Conservation (phyloP, 1,140 invertebrate species). For the Samia ricini region DNA sequence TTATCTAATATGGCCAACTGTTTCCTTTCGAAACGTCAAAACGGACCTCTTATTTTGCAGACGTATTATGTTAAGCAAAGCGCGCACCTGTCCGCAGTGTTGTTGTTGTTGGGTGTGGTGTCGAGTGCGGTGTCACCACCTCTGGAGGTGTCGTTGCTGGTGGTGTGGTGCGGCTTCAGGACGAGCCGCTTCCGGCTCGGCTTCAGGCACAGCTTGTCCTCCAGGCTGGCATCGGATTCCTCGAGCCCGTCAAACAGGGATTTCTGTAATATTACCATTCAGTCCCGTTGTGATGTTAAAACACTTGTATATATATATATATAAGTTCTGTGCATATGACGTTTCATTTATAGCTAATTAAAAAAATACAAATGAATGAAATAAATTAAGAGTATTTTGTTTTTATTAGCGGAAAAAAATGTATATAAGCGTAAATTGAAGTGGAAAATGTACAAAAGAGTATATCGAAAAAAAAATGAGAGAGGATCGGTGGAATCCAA, state of each 20-base stretch:
- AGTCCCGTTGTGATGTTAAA: neutral
- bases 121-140: neutral
- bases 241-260: slow-evolving; percentile 85
- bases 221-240: slow-evolving; percentile 81
- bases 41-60: too few relatives aligned
- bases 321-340: too few relatives aligned
- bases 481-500: too few relatives aligned
- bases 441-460: too few relatives aligned
- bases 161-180: slow-evolving; percentile 72
- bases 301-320: neutral
- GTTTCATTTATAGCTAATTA: too few relatives aligned
- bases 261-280: slow-evolving; percentile 68
- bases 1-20: too few relatives aligned
- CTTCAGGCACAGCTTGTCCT: slow-evolving; percentile 81
- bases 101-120: neutral
- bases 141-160: slow-evolving; percentile 4
- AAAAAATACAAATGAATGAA: too few relatives aligned
- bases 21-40: too few relatives aligned
- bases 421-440: too few relatives aligned
- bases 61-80: neutral
- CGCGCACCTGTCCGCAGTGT: neutral
- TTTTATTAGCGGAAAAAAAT: too few relatives aligned
- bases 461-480: too few relatives aligned
- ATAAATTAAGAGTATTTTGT: too few relatives aligned
- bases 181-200: slow-evolving; percentile 82